A percentile compares a stretch with the other conserved stretches of the same genome.
These are phyloP conservation scores for Blomia tropicalis DNA, from an alignment of 2,888 invertebrate genomes.

Conservation along the genomic window DNA sequence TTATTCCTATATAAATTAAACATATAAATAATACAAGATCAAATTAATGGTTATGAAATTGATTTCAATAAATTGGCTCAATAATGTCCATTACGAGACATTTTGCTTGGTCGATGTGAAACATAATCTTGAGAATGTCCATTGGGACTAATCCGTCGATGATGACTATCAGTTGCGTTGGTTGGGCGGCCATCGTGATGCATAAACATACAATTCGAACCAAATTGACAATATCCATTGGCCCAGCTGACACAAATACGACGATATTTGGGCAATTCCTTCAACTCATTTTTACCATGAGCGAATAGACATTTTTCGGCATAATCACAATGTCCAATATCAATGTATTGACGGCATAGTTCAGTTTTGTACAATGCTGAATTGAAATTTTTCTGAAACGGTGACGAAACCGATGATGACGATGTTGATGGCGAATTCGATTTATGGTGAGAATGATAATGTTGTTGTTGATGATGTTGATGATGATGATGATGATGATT, in stretches of 20 bases:
- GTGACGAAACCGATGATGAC: background rate
- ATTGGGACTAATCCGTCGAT: too few relatives aligned
- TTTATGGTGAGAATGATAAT: conserved; percentile 3
- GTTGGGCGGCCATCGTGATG: too few relatives aligned
- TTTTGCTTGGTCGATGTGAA: too few relatives aligned
- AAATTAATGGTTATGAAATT: too few relatives aligned
- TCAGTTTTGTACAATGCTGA: conserved; percentile 26
- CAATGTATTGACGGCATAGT: conserved; percentile 24
- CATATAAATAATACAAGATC: too few relatives aligned
- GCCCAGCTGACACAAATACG: conserved; percentile 20
- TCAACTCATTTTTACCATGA: conserved; percentile 24
- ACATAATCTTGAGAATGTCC: too few relatives aligned
- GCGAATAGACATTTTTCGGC: conserved; percentile 26
- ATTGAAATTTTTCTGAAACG: background rate
- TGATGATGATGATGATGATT: too few relatives aligned
- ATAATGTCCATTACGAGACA: too few relatives aligned
- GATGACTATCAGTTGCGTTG: too few relatives aligned
- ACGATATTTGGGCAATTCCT: conserved; percentile 23
- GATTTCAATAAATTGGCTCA: too few relatives aligned
- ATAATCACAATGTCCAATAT: conserved; percentile 25
- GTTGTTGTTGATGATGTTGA: background rate
- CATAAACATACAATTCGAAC: conserved; percentile 22
- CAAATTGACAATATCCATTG: conserved; percentile 24
- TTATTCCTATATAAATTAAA: too few relatives aligned
- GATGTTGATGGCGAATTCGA: too few relatives aligned